A percentile compares a stretch with the other conserved stretches of the same genome.
These are phyloP conservation scores for Ceratothoa steindachneri DNA, from an alignment of 2,888 invertebrate species.

Conservation along the genomic window DNA sequence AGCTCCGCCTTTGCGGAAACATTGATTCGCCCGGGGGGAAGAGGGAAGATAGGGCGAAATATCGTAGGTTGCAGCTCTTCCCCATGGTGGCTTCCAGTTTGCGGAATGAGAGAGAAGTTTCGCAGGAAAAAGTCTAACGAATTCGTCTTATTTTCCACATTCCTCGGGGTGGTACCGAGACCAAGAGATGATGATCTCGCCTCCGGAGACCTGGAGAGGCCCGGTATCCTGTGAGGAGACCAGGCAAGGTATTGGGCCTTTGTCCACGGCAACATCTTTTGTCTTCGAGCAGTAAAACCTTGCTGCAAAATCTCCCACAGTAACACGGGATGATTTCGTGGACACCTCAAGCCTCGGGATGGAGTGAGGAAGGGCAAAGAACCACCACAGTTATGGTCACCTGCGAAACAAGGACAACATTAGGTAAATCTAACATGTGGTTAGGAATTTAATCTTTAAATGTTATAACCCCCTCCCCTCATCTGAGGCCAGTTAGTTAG, in stretches of 20 bases:
- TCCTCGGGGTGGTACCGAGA: not conserved
- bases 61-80: not conserved
- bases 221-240: constrained; percentile 23
- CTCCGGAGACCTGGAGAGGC: not conserved
- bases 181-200: not conserved
- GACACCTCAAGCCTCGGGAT: constrained; percentile 41
- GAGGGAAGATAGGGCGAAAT: not conserved
- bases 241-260: constrained; percentile 34
- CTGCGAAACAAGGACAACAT: no score
- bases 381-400: constrained; percentile 41
- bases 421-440: not conserved
- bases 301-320: constrained; percentile 46
- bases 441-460: not conserved
- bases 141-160: not conserved
- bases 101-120: not conserved
- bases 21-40: not conserved
- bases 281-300: constrained; percentile 27
- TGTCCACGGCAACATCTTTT: constrained; percentile 36
- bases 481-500: no score
- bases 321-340: constrained; percentile 43
- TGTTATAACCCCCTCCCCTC: no score
- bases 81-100: not conserved
- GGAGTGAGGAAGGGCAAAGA: constrained; percentile 33
- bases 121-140: not conserved
- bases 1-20: not conserved